Evolutionary conservation across 2,888 invertebrate genomes (phyloP), one percentile per base, ranked within the genome.

Genomic region (Ecliptopera silaceata): DNA sequence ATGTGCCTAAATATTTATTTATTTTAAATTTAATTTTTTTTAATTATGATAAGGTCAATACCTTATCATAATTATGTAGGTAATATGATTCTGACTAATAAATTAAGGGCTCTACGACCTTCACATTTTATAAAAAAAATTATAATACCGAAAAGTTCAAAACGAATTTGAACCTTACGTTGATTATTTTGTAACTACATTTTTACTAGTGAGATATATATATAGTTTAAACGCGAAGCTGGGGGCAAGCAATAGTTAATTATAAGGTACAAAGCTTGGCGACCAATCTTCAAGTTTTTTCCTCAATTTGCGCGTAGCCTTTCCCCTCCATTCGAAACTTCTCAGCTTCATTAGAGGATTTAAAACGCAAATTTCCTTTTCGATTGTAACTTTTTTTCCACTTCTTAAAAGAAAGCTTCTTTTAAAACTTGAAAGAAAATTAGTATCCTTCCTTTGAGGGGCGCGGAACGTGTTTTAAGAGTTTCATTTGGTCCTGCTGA

Each of bases 331-430:
- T 90, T 88, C 84, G 80, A 84, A 91, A 90, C 80, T 91, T 90
- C 91, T 87, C 86, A 82, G 89, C 86, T 90, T 90, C 90, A 90
- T 91, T 91, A 91, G 91, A 89, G 84, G 88, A 89, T 90, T 91
- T 91, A 91, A 91, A 91, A 89, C 90, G 89, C 91, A 91, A 91
- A 91, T 91, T 91, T 88, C 88, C 88, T 84, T 86, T 90, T 87
- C 88, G 90, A 88, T 90, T 90, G 90, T 90, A 91, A 90, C 89
- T 91, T 91, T 89, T n/a, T 90, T 89, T 90, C 86, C 81, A 88
- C 85, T 85, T 81, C 87, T 88, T 85, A 86, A 87, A 88, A 88
- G 85, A 84, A 88, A 87, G 85, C 88, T 88, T 88, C 86, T 90
- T 91, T 89, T 84, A 82, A 85, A 77, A 88, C 80, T 86, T 78